These are phyloP conservation scores for Triops cancriformis DNA, from an alignment of 1,140 invertebrate genomes.

Conservation along the genomic window DNA sequence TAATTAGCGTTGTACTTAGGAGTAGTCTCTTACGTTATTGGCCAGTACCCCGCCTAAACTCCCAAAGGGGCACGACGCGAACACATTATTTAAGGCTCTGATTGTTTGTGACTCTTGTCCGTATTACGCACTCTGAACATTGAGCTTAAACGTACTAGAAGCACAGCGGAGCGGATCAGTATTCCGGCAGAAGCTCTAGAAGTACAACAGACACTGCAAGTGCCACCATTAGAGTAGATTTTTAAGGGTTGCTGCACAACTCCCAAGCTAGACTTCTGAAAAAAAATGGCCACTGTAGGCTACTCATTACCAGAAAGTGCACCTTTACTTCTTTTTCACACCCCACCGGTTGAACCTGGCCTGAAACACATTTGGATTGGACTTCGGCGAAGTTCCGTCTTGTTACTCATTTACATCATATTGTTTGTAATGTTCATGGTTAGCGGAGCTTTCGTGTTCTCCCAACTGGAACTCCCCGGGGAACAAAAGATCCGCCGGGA, in stretches of 20 bases:
- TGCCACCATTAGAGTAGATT: neutral
- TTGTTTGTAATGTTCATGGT: constrained; percentile 63
- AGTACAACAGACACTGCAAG: neutral
- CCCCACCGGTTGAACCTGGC: neutral
- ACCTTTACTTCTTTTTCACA: neutral
- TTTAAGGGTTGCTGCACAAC: too few species aligned
- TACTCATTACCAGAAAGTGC: neutral
- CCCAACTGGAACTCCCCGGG: constrained; percentile 58
- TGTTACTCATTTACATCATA: constrained; percentile 47
- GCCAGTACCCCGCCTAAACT: neutral
- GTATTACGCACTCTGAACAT: neutral
- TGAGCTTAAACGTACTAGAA: neutral
- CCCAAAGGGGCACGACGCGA: neutral
- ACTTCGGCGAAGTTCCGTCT: constrained; percentile 41
- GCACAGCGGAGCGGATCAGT: neutral
- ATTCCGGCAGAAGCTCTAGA: neutral
- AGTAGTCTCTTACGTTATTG: neutral
- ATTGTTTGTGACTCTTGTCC: neutral
- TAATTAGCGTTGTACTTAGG: neutral
- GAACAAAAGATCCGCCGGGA: constrained; percentile 49
- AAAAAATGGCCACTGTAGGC: neutral
- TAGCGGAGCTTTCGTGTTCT: constrained; percentile 65
- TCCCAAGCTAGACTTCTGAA: neutral
- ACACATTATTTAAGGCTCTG: neutral
- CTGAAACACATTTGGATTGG: constrained; percentile 34